Evolutionary conservation across 2,113 vertebrate species (phyloP).

Genomic region (Coreoperca whiteheadi): DNA sequence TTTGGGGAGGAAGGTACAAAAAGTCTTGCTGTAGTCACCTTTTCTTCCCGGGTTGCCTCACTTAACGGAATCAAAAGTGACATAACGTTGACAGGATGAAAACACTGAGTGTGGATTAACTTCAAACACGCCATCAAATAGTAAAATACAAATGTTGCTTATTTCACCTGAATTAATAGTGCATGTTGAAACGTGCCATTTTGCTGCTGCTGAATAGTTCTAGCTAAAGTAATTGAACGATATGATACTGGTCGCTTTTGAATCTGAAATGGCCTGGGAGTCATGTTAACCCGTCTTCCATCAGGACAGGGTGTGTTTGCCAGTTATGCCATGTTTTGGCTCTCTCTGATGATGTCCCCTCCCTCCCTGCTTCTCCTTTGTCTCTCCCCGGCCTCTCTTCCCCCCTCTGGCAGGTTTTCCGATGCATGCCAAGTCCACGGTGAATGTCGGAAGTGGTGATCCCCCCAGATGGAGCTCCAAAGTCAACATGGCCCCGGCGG

Average conservation of each 20-base stretch:
- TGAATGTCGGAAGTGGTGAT: slow-evolving; percentile 93
- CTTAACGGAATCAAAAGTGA: slow-evolving; percentile 61
- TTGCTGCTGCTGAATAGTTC: background rate
- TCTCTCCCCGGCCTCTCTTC: slow-evolving; percentile 48
- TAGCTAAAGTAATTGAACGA: background rate
- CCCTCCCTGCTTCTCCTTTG: slow-evolving; percentile 45
- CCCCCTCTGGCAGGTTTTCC: slow-evolving; percentile 88
- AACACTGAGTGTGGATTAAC: background rate
- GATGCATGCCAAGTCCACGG: slow-evolving; percentile 93
- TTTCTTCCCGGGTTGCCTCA: slow-evolving; percentile 49
- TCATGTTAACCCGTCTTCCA: background rate
- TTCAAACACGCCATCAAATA: background rate
- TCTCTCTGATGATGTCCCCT: slow-evolving; percentile 61
- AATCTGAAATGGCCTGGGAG: background rate
- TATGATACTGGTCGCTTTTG: background rate
- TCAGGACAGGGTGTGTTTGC: slow-evolving; percentile 24
- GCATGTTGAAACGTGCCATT: background rate
- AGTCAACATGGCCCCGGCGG: slow-evolving; percentile 91
- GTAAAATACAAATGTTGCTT: background rate
- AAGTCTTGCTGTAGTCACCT: slow-evolving; percentile 83
- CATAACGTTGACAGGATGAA: slow-evolving; percentile 44
- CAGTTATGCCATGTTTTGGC: slow-evolving; percentile 48
- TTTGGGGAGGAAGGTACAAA: slow-evolving; percentile 82
- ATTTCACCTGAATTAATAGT: background rate
- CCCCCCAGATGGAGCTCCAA: slow-evolving; percentile 96